Conservation (phyloP, 1,140 invertebrate genomes). For the Euura lappo region DNA sequence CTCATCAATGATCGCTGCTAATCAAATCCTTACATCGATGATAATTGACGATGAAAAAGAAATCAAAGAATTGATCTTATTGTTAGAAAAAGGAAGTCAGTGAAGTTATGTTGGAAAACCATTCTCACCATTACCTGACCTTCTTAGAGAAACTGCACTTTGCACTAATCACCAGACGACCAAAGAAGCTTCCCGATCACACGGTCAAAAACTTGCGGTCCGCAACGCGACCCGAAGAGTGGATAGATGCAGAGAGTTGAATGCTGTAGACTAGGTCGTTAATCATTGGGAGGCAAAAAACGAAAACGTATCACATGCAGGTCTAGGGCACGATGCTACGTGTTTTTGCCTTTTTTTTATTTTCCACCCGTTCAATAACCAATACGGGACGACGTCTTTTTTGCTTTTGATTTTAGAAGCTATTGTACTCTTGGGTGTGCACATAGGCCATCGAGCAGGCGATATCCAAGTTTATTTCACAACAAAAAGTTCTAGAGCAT, state of each 20-base stretch:
- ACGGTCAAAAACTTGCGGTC: not conserved
- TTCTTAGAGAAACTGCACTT: no score
- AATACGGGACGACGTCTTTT: no score
- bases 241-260: not conserved
- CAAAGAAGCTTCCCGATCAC: not conserved
- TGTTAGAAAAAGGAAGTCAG: not conserved
- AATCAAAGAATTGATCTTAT: no score
- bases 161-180: not conserved
- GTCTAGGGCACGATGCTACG: not conserved
- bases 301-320: not conserved
- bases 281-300: not conserved
- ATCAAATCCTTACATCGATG: not conserved
- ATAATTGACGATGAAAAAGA: not conserved
- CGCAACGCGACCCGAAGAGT: not conserved
- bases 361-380: constrained; percentile 23
- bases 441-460: no score
- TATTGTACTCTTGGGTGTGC: no score
- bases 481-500: no score
- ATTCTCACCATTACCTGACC: not conserved
- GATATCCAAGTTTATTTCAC: no score
- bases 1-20: not conserved
- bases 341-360: constrained; percentile 27
- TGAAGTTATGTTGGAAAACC: not conserved
- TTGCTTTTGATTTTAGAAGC: no score
- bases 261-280: not conserved